These are phyloP conservation scores for Callipepla californica DNA, from an alignment of 2,113 vertebrate genomes.

Conservation along the genomic window DNA sequence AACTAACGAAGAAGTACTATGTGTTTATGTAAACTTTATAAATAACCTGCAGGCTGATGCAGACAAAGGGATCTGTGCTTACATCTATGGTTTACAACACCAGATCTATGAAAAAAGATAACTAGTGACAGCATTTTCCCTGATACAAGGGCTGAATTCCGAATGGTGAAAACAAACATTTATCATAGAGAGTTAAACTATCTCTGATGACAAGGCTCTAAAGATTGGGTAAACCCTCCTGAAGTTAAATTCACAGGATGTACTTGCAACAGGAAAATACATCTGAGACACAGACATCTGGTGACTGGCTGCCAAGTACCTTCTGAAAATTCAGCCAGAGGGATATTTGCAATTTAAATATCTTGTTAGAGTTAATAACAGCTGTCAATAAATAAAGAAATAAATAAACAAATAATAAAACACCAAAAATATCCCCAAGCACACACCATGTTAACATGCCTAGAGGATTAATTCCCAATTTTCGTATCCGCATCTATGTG, in stretches of 20 bases:
- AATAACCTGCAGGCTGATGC: neutral
- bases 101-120: neutral
- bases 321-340: conserved; percentile 74
- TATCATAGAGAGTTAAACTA: neutral
- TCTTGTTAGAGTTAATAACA: conserved; percentile 70
- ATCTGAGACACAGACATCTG: conserved; percentile 18
- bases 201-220: neutral
- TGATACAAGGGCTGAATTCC: neutral
- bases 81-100: neutral
- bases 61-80: neutral
- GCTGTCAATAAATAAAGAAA: conserved; percentile 51
- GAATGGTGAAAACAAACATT: neutral
- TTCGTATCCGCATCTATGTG: conserved; percentile 30
- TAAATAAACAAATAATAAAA: neutral
- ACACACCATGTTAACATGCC: conserved; percentile 52
- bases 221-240: neutral
- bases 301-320: conserved; percentile 37
- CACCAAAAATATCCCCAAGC: neutral
- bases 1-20: neutral
- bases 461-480: conserved; percentile 70
- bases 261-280: neutral
- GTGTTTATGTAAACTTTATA: neutral
- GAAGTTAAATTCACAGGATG: conserved; percentile 29
- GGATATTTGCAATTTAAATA: conserved; percentile 79
- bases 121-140: neutral